Base-by-base conservation (phyloP, 2,113 vertebrate genomes). In the Apteryx mantelli region DNA sequence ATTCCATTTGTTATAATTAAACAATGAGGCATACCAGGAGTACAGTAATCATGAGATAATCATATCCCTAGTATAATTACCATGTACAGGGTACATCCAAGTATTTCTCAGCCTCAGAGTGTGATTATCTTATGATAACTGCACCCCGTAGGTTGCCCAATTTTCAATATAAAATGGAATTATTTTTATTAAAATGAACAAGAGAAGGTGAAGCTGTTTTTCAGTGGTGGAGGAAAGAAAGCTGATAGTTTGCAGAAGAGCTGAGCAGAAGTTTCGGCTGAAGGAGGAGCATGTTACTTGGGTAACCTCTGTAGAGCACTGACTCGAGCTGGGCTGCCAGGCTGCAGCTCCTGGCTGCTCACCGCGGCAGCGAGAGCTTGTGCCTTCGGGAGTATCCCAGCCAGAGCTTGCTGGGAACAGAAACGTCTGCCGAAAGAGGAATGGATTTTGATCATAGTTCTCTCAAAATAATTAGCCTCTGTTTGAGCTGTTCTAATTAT, bases 1-100 rank as follows among this genome's bases (percentile, higher is more conserved):
- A 96, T 98, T 97, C 77, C 50, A 87, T 97, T 96, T 97, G 93
- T 97, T 97, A 76, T 96, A 98, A 97, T 98, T 98, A 97, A 98
- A 98, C 97, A 98, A 95, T 98, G 96, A 98, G 96, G 88, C 91
- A 42, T 97, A 95, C 94, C 85, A 94, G 91, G 95, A 95, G 88
- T 88, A 89, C 10, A 65, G 94, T 95, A 97, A 98, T 98, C 97
- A 97, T 5, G 38, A 96, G 93, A 94, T 98, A 97, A 98, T 98
- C 94, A 96, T 93, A 97, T 97, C 96, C 91, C 82, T 93, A 71
- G 55, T 78, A 26, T 97, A 97, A 98, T 97, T 97, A 97, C 70
- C 88, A 88, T 28, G 94, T 96, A n/a, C 80, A 83, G 97, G 96
- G 92, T 91, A 97, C 78, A 95, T 98, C 95, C 95, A 96, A 97